Conservation (phyloP, 2,113 vertebrate genomes). For the Heloderma charlesbogerti region DNA sequence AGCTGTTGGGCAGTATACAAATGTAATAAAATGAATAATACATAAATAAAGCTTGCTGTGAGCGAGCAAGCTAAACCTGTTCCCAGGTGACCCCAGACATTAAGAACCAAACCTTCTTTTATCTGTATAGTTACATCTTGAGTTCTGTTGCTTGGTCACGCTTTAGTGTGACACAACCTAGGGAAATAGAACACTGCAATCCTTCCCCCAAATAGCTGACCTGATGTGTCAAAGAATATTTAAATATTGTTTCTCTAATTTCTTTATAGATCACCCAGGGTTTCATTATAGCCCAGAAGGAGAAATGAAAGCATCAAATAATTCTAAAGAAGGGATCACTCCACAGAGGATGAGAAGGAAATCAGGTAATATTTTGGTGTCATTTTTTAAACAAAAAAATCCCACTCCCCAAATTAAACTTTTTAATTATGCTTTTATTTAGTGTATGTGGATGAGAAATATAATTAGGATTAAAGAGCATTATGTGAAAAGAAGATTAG, state of each 20-base stretch:
- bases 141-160: not conserved
- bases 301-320: conserved; percentile 77
- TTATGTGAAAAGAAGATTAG: not conserved
- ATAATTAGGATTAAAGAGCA: not conserved
- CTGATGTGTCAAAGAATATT: rapidly evolving
- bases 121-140: not conserved
- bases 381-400: not conserved
- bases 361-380: conserved; percentile 79
- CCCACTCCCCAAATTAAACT: not conserved
- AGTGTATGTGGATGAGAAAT: not conserved
- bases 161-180: not conserved
- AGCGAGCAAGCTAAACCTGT: not conserved
- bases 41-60: too few relatives aligned
- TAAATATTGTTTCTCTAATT: not conserved
- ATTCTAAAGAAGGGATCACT: conserved; percentile 84
- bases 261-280: conserved; percentile 88
- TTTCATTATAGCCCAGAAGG: conserved; percentile 89
- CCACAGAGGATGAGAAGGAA: conserved; percentile 90
- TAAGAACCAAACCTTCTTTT: not conserved
- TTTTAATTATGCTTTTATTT: not conserved
- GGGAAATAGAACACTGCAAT: not conserved
- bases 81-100: not conserved
- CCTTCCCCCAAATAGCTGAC: not conserved
- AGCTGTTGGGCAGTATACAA: too few relatives aligned
- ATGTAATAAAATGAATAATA: too few relatives aligned